Conservation (phyloP, 2,113 vertebrate species). For the Cephalopholis sonnerati region DNA sequence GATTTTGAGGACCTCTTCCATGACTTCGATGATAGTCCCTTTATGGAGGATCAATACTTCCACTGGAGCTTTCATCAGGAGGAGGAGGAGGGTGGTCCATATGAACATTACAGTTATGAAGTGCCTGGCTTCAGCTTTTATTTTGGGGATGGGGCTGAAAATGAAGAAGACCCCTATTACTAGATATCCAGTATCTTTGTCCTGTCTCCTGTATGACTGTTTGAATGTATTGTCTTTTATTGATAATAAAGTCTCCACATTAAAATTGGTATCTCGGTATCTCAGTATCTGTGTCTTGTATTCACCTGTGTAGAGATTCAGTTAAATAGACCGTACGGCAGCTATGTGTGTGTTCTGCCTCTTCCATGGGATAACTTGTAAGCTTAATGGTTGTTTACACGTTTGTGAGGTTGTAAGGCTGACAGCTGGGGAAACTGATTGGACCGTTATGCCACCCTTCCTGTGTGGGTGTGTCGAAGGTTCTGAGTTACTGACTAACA, state of each 20-base stretch:
- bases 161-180: constrained; percentile 45
- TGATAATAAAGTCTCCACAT: constrained; percentile 51
- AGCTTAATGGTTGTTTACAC: constrained; percentile 34
- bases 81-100: not conserved
- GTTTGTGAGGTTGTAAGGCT: constrained; percentile 24
- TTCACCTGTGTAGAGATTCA: constrained; percentile 1
- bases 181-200: not conserved
- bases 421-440: constrained; percentile 34
- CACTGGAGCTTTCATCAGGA: constrained; percentile 54
- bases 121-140: constrained; percentile 23
- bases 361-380: constrained; percentile 23
- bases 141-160: constrained; percentile 41
- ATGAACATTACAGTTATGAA: constrained; percentile 33
- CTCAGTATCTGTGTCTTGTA: not conserved
- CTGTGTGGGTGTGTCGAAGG: constrained; percentile 67
- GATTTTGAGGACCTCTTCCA: constrained; percentile 61
- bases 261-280: not conserved
- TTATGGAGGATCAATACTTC: constrained; percentile 28
- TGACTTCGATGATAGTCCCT: constrained; percentile 32
- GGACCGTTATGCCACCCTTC: constrained; percentile 50
- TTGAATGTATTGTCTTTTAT: constrained; percentile 17
- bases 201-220: not conserved
- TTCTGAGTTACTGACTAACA: constrained; percentile 76
- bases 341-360: not conserved
- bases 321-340: not conserved